Conservation (phyloP, 2,113 vertebrate species). For the Patagioenas fasciata region DNA sequence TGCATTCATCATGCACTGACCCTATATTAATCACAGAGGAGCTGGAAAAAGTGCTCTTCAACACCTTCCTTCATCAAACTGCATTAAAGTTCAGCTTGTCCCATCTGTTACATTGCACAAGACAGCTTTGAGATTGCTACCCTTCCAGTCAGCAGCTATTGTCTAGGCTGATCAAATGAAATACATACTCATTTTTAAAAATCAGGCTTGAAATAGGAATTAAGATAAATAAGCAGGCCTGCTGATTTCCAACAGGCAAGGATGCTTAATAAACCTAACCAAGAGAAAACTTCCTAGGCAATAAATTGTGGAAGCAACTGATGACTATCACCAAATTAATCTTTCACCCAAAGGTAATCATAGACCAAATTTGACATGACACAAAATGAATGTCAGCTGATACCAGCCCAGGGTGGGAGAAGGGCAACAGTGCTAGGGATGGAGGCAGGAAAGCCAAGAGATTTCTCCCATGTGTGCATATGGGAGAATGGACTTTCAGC, state of each 20-base stretch:
- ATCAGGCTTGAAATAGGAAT: not conserved
- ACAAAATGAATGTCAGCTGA: not conserved
- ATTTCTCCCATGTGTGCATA: not conserved
- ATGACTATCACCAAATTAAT: not conserved
- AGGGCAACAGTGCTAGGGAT: not conserved
- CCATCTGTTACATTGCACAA: not conserved
- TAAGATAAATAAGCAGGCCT: not conserved
- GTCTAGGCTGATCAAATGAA: not conserved
- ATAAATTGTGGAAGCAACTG: not conserved
- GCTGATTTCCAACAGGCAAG: not conserved
- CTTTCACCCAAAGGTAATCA: not conserved
- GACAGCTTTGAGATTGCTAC: not conserved
- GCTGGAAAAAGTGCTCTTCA: not conserved
- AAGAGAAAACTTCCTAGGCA: not conserved
- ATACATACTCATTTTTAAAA: not conserved
- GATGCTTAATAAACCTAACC: not conserved
- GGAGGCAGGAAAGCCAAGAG: not conserved
- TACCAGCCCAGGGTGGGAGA: not conserved
- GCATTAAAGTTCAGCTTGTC: not conserved
- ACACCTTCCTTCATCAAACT: not conserved
- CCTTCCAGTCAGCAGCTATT: not conserved
- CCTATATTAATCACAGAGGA: not conserved
- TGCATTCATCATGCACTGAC: not conserved
- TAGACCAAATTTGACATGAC: rapidly evolving
- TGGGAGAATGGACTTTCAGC: not conserved